phyloP scores from a whole-genome alignment of 2,797 vertebrate species.

The Otolemur crassicaudatus region DNA sequence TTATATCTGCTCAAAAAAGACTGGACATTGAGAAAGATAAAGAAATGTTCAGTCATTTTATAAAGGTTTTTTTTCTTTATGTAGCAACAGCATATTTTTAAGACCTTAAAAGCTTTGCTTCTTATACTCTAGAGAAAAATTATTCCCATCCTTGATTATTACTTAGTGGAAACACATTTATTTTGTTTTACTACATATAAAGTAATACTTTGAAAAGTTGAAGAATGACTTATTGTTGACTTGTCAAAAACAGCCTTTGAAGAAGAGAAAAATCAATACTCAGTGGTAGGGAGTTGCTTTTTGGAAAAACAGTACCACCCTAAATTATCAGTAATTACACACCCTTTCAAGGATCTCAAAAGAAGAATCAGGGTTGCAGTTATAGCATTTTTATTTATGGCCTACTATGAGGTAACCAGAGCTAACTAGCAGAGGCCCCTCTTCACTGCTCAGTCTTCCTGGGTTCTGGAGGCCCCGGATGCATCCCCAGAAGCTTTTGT shows the following conservation, averaged over 20 bases:
- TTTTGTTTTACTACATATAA: constrained; percentile 26
- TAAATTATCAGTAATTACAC: background rate
- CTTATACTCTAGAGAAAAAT: background rate
- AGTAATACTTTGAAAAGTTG: background rate
- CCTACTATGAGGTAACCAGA: background rate
- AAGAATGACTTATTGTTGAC: background rate
- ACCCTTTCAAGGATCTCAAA: background rate
- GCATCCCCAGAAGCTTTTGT: no score
- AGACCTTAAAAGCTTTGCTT: background rate
- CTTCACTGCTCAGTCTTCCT: no score
- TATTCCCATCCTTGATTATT: background rate
- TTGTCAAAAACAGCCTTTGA: background rate
- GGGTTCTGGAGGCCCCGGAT: no score
- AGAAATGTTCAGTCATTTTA: background rate
- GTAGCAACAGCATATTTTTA: background rate
- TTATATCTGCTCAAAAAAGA: constrained; percentile 18
- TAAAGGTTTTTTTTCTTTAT: background rate
- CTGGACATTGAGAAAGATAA: background rate
- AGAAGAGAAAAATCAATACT: background rate
- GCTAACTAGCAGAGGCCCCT: no score
- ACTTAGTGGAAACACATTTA: background rate
- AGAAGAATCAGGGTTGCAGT: background rate
- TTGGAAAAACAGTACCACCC: background rate
- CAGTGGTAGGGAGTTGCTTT: background rate
- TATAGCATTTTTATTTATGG: background rate